A percentile compares a stretch with the other conserved stretches of the same genome.
Conservation (phyloP, 2,888 invertebrate species). For the Hesperia comma region DNA sequence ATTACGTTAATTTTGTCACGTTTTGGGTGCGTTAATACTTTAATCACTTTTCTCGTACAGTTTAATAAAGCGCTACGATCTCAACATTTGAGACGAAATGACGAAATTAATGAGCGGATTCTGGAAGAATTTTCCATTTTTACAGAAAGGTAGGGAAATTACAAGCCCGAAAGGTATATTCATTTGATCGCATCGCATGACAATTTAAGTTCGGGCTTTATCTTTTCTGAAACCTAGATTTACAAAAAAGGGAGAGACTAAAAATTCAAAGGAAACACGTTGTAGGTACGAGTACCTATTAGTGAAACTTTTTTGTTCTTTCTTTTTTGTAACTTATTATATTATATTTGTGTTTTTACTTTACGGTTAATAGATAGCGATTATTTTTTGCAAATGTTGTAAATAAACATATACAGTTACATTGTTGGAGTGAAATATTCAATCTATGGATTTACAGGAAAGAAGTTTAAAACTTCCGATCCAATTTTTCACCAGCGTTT, state of each 20-base stretch:
- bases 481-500: conserved; percentile 16
- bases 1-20: neutral
- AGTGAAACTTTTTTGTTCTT: too few species aligned
- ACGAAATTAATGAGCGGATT: neutral
- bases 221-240: neutral
- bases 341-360: too few species aligned
- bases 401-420: neutral
- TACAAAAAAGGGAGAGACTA: neutral
- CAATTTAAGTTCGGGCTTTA: neutral
- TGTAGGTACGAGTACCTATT: too few species aligned
- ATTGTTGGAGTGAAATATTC: neutral
- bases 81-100: neutral
- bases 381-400: too few species aligned
- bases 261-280: neutral
- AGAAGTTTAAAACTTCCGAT: neutral
- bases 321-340: too few species aligned
- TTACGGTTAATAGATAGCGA: too few species aligned
- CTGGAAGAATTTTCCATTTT: conserved; percentile 1
- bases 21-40: neutral
- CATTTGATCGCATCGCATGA: neutral
- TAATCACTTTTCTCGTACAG: neutral
- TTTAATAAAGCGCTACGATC: conserved; percentile 2
- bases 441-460: neutral
- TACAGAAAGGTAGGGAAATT: conserved; percentile 2
- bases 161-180: neutral